Evolutionary conservation across 2,888 invertebrate genomes (phyloP).

Genomic region (Troides oblongomaculatus): DNA sequence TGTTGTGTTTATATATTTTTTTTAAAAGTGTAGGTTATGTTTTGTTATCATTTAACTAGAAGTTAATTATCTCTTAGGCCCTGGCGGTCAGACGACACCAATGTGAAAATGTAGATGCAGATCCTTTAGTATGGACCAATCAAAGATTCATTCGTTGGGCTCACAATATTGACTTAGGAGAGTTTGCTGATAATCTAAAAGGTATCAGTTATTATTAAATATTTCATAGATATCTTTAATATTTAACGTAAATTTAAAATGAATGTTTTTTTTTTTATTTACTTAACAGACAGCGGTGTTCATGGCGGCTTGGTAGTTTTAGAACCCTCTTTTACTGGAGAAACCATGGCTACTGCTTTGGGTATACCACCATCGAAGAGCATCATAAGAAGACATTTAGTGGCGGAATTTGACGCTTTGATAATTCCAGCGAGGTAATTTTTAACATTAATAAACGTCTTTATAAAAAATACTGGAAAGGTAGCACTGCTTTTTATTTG

Average conservation of each 20-base stretch:
- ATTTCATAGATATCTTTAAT: background rate
- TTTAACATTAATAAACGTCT: conserved; percentile 1
- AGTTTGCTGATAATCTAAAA: conserved; percentile 95
- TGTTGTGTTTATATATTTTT: too few species aligned
- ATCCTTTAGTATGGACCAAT: conserved; percentile 97
- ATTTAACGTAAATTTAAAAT: background rate
- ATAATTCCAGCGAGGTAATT: conserved; percentile 94
- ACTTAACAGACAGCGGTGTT: conserved; percentile 90
- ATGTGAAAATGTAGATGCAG: conserved; percentile 92
- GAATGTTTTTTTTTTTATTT: conserved; percentile 18
- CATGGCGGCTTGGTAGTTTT: conserved; percentile 96
- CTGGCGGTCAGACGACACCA: conserved; percentile 92
- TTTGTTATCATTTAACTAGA: background rate
- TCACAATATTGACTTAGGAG: conserved; percentile 94
- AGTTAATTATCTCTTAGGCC: conserved; percentile 74
- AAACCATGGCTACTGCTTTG: conserved; percentile 95
- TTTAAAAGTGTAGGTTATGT: background rate
- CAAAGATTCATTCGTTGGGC: conserved; percentile 97
- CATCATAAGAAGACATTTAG: conserved; percentile 94
- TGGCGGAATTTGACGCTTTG: conserved; percentile 93
- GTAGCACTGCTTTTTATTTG: conserved; percentile 16
- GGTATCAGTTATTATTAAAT: conserved; percentile 69
- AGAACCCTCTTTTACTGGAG: conserved; percentile 96
- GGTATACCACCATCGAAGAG: conserved; percentile 96
- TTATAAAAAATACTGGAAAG: conserved; percentile 13